Conservation (phyloP, 2,888 invertebrate genomes). For the Dryocosmus kuriphilus region DNA sequence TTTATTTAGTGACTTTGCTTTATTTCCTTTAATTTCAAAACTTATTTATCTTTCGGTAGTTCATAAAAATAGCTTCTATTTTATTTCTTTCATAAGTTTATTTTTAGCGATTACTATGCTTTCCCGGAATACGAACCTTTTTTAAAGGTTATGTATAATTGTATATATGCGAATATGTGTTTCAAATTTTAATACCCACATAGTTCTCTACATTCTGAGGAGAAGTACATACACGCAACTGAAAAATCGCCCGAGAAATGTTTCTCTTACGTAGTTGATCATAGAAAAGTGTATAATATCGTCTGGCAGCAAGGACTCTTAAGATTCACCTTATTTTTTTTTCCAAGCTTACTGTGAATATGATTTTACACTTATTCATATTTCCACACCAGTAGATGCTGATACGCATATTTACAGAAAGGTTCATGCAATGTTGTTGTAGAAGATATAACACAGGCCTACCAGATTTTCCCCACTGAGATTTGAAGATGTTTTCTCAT, state of each 20-base stretch:
- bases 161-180: background rate
- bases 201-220: background rate
- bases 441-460: too few relatives aligned
- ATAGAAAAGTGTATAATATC: slow-evolving; percentile 6
- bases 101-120: too few relatives aligned
- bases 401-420: background rate
- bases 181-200: background rate
- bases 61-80: too few relatives aligned
- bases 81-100: too few relatives aligned
- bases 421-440: background rate
- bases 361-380: background rate
- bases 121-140: too few relatives aligned
- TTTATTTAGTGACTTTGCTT: too few relatives aligned
- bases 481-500: too few relatives aligned
- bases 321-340: background rate
- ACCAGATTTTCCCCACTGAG: too few relatives aligned
- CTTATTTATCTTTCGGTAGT: too few relatives aligned
- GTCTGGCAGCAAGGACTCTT: background rate
- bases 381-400: background rate
- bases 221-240: background rate
- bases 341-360: background rate
- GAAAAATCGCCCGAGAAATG: slow-evolving; percentile 28
- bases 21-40: too few relatives aligned
- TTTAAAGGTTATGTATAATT: too few relatives aligned
- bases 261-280: background rate